Base-by-base conservation (phyloP, 1,140 invertebrate species). In the Monochamus saltuarius region DNA sequence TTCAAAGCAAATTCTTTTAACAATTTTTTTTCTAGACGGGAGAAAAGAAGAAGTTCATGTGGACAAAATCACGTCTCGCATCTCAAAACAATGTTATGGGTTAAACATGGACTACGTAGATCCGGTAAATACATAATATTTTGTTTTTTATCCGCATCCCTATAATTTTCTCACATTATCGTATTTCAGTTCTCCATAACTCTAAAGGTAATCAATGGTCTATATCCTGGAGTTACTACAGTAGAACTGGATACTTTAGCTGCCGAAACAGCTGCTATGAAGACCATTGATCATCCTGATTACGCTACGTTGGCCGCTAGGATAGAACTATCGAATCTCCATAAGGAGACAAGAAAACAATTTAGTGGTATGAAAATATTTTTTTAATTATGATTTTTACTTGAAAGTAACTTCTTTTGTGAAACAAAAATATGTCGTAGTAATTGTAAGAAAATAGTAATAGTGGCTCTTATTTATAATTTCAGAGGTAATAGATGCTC, bases 31-130 rank as follows among this genome's bases (percentile, higher is more conserved):
- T 45, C 66, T n/a, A 91, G 95, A 90, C 85, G 95, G 94, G 0
- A 82, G 91, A n/a, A 85, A 89, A 72, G 95, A 99, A 78, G 87
- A 89, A 69, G 90, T 99, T 3, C 91, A 96, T 78, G 94, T 98
- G 78, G 96, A 99, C 77, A 99, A 99, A 84, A 99, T 99, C 56
- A 98, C 96, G 1, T 95, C 92, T 0, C 82, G 97, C 68, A 95
- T 99, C 35, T 86, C 90, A 71, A 98, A 98, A 74, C 81, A 98
- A 49, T 98, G 97, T 73, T 98, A 98, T 83, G 93, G 92, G 34
- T 81, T 99, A 3, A 94, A 98, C 76, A 91, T 90, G 86, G 94
- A 98, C 56, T 98, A 91, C 83, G 89, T 99, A 39, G 94, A 98
- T 78, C 95, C 97, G 17, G 94, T 97, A 84, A 87, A 84, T 84